Evolutionary conservation across 2,113 vertebrate species (phyloP), one percentile per base, ranked within the genome.

Genomic region (Mus pahari): DNA sequence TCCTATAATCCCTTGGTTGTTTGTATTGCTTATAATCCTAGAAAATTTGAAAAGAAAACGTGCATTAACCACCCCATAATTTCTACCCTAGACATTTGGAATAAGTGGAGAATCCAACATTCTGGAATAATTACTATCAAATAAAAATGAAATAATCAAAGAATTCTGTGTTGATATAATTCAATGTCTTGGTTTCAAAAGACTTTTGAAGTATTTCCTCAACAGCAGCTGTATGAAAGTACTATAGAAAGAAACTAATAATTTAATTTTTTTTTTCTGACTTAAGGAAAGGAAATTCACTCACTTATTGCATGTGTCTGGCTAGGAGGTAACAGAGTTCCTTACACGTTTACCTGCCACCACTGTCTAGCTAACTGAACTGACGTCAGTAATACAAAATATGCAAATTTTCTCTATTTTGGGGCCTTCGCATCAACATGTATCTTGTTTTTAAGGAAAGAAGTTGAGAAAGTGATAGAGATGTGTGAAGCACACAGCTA

Each of bases 281-380:
- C 39, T 45, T 90, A 75, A 87, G 64, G 22, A 73, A 93, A 95
- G 64, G 22, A 73, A 92, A 96, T 86, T 55, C 28, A 81, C 1
- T 22, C 36, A n/a, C 42, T 75, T 79, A 60, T 17, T 94, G 84
- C 71, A 68, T 1, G 53, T 60, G 68, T 95, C 93, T 31, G 22
- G 42, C 7, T 55, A 82, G 33, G 26, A 75, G 50, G 74, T 19
- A 45, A 53, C 48, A 28, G 9, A 95, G 42, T 84, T 77, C 53
- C 77, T 95, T 50, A 92, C 33, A 33, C 68, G 42, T 93, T 84
- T 58, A 64, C 19, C 90, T 60, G 24, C 64, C 12, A 68, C 66
- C 74, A 31, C 48, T 74, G 77, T 94, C 82, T 91, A 91, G 88
- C 93, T 89, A 87, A 88, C 66, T 53, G 36, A 97, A 86, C 36